A percentile compares a stretch with the other conserved stretches of the same genome.
Evolutionary conservation across 2,113 vertebrate genomes (phyloP).

Genomic region (Gobio gobio): DNA sequence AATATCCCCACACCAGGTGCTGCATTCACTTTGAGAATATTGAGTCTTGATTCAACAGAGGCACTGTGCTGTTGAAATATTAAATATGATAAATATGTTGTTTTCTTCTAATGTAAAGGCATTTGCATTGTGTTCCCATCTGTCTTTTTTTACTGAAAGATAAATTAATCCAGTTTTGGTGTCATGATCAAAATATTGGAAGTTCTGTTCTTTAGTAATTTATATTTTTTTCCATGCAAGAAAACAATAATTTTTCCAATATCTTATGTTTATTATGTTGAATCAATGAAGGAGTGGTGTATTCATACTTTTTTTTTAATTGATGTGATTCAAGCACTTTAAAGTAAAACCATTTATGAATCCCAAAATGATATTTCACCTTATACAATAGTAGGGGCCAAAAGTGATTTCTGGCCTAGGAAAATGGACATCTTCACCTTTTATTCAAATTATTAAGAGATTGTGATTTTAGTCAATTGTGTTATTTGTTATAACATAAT

Average conservation of each 20-base stretch:
- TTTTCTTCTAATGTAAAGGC: background rate
- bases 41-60: background rate
- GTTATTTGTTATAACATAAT: too few species aligned
- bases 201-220: background rate
- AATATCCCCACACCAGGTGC: conserved; percentile 38
- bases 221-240: background rate
- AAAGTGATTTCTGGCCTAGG: too few species aligned
- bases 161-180: background rate
- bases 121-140: background rate
- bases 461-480: too few species aligned
- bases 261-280: background rate
- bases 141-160: background rate
- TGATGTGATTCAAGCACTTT: conserved; percentile 30
- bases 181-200: background rate
- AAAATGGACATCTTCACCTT: too few species aligned
- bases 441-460: too few species aligned
- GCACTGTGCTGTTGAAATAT: conserved; percentile 9
- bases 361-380: background rate
- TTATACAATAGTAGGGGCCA: background rate
- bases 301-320: background rate
- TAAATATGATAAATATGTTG: background rate
- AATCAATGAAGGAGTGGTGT: conserved; percentile 33
- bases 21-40: background rate
- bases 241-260: background rate
- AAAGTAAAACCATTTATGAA: background rate